Base-by-base conservation (phyloP, 2,113 vertebrate genomes). In the Pavo muticus region DNA sequence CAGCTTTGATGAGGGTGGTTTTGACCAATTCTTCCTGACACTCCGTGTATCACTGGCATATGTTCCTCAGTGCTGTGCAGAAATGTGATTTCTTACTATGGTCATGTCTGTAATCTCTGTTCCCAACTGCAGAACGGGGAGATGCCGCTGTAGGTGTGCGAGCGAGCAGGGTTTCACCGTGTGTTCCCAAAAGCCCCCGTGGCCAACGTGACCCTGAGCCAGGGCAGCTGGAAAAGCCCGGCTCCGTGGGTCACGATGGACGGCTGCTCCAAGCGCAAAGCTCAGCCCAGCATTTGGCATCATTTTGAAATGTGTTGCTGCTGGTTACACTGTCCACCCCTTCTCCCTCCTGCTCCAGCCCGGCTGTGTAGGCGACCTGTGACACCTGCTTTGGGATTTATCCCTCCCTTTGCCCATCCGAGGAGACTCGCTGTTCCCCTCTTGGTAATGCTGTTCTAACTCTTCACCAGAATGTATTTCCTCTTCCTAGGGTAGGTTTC, bases 401-500 rank as follows among this genome's bases (percentile, higher is more conserved):
- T 54, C 42, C 45, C 9, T 94, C 74, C 76, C 76, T 94, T 71
- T 83, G 35, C 20, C 73, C 60, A 4, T 39, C 88, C 10, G 12
- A 81, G 88, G 82, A 88, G 83, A 57, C 54, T 68, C 5, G 20
- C 54, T 57, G n/a, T 88, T 74, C 44, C 83, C 76, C 56, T 74
- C 64, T 70, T 1, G 14, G 73, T 72, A 89, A 50, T 13, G 78
- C 79, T 92, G 82, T 91, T 92, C 70, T 80, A 69, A 69, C 57
- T 94, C 92, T 87, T 93, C 90, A 73, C 86, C 92, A 81, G 94
- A 91, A 87, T 88, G 76, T 96, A 90, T 88, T 89, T 90, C 84
- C 68, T 84, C 54, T 84, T 84, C 87, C 61, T 81, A 73, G 76
- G 83, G 84, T 75, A 88, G 82, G 84, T 91, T 75, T 37, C n/a